phyloP scores from a whole-genome alignment of 2,888 invertebrate genomes.

The Heliconius cydno region DNA sequence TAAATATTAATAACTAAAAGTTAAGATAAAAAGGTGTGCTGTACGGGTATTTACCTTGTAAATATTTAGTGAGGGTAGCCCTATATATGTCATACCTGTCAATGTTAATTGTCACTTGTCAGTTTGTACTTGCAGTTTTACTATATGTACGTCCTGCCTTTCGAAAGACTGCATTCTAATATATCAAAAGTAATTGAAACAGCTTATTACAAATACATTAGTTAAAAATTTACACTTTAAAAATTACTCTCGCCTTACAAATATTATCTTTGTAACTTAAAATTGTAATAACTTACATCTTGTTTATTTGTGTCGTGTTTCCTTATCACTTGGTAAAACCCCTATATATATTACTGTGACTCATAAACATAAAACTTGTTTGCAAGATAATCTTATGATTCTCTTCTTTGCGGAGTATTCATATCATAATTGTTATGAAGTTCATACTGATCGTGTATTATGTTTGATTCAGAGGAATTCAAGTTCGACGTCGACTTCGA shows the following conservation, averaged over 20 bases:
- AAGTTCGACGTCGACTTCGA: slow-evolving; percentile 25
- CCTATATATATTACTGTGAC: slow-evolving; percentile 31
- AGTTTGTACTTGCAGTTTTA: background rate
- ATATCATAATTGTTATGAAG: slow-evolving; percentile 2
- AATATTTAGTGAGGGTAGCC: background rate
- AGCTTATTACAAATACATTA: background rate
- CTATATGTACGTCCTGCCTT: background rate
- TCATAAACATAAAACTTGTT: slow-evolving; percentile 23
- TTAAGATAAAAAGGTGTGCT: no score
- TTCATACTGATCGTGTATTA: slow-evolving; percentile 27
- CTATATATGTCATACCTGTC: background rate
- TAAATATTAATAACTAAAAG: no score
- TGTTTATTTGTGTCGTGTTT: slow-evolving; percentile 8
- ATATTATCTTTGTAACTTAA: background rate
- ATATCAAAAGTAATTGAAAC: slow-evolving; percentile 3
- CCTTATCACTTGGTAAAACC: slow-evolving; percentile 28
- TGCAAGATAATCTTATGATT: slow-evolving; percentile 13
- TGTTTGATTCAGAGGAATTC: slow-evolving; percentile 37
- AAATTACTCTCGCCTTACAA: background rate
- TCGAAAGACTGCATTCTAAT: background rate
- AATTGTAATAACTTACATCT: background rate
- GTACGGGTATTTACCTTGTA: background rate
- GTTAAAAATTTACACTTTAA: background rate
- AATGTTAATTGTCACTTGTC: background rate
- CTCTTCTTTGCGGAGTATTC: background rate